Conservation (phyloP, 2,888 invertebrate genomes). For the Stramonita haemastoma region DNA sequence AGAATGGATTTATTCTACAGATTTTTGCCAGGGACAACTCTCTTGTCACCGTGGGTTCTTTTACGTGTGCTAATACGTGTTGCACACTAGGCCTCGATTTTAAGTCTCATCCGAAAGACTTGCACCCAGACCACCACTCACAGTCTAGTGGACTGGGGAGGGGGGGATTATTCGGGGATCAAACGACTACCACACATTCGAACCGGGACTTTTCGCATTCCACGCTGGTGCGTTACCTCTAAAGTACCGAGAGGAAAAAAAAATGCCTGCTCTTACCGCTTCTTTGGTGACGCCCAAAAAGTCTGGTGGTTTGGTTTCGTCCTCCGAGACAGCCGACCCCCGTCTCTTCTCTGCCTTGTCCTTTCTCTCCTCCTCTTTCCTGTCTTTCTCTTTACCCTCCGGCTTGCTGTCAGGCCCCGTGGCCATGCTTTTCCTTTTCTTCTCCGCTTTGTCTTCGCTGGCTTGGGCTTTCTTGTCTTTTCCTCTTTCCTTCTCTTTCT, state of each 20-base stretch:
- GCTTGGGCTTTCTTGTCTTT: not conserved
- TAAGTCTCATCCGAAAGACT: too few relatives aligned
- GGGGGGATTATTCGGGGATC: too few relatives aligned
- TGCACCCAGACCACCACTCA: too few relatives aligned
- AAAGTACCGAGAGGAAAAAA: not conserved
- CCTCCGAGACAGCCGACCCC: not conserved
- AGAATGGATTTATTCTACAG: too few relatives aligned
- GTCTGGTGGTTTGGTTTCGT: not conserved
- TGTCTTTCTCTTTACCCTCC: not conserved
- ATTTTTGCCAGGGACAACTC: too few relatives aligned
- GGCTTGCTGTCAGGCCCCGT: not conserved
- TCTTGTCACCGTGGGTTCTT: too few relatives aligned
- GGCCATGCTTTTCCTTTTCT: not conserved
- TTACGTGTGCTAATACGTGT: too few relatives aligned
- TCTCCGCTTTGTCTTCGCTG: not conserved
- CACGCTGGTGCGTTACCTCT: too few relatives aligned
- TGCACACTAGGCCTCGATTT: too few relatives aligned
- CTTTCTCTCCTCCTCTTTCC: not conserved
- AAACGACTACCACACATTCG: too few relatives aligned
- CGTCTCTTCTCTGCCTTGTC: not conserved
- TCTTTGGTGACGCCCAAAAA: not conserved
- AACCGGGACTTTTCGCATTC: too few relatives aligned
- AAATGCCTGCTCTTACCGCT: not conserved
- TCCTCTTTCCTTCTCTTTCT: not conserved
- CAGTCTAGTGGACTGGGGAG: too few relatives aligned